Evolutionary conservation across 2,797 vertebrate genomes (phyloP).

Genomic region (Xiphorhynchus erythropygius): DNA sequence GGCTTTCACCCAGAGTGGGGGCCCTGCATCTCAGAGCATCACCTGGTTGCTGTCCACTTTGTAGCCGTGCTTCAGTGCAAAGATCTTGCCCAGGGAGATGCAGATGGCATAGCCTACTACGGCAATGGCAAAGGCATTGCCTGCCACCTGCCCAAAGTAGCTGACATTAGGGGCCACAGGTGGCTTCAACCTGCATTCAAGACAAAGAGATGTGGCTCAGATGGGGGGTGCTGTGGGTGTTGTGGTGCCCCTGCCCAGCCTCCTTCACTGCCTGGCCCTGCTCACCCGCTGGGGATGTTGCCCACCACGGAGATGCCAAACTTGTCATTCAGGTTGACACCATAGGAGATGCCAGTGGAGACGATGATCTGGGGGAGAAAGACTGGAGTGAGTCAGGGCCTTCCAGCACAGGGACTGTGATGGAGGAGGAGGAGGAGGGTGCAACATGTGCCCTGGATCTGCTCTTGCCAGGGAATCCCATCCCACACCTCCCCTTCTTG

Average conservation of each 20-base stretch:
- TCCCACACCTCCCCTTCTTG: neutral
- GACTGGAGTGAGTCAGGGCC: neutral
- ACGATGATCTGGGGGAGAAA: slow-evolving; percentile 82
- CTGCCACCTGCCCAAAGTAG: slow-evolving; percentile 81
- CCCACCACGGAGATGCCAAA: slow-evolving; percentile 88
- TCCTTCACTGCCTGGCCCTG: accelerated
- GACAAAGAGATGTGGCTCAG: neutral
- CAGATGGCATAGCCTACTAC: slow-evolving; percentile 95
- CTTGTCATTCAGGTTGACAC: slow-evolving; percentile 71
- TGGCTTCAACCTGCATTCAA: slow-evolving; percentile 79
- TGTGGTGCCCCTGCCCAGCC: accelerated
- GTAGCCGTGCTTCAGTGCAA: slow-evolving; percentile 94
- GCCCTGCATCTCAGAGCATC: neutral
- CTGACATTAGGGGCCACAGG: slow-evolving; percentile 75
- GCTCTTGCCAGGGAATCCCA: neutral
- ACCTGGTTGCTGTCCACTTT: slow-evolving; percentile 96
- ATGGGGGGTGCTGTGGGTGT: neutral
- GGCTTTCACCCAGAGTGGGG: neutral
- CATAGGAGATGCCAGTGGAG: slow-evolving; percentile 85
- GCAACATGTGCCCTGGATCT: neutral
- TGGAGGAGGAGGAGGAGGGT: neutral
- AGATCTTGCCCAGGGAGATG: slow-evolving; percentile 94
- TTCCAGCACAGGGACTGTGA: neutral
- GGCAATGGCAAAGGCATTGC: slow-evolving; percentile 91
- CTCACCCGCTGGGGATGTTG: slow-evolving; percentile 91